These are phyloP conservation scores for Harpagifer antarcticus DNA, from an alignment of 2,797 vertebrate genomes.

Conservation along the genomic window DNA sequence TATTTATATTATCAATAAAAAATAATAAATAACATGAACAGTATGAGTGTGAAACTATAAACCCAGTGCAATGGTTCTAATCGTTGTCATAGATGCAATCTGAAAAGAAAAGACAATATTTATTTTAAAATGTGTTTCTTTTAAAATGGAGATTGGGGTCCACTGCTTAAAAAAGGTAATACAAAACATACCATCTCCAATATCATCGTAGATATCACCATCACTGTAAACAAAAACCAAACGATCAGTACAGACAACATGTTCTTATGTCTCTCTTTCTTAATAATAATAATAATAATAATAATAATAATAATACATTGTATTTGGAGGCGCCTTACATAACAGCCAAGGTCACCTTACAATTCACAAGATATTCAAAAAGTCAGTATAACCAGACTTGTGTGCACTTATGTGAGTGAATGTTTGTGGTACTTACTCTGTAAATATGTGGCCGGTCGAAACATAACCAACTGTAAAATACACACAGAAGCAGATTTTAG, in stretches of 20 bases:
- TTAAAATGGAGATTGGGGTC: background rate
- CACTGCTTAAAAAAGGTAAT: background rate
- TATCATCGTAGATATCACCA: constrained; percentile 94
- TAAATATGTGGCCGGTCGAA: constrained; percentile 80
- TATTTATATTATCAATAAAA: constrained; percentile 21
- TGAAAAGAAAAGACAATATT: constrained; percentile 72
- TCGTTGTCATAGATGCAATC: constrained; percentile 94
- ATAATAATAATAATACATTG: too few species aligned
- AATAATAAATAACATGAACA: constrained; percentile 71
- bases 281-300: too few species aligned
- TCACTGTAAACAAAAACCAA: constrained; percentile 81
- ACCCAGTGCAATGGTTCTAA: constrained; percentile 54
- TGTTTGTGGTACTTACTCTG: constrained; percentile 87
- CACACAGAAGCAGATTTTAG: constrained; percentile 21
- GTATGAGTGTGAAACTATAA: constrained; percentile 28
- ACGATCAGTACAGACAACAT: background rate
- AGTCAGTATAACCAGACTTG: background rate
- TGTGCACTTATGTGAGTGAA: background rate
- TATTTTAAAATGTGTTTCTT: background rate
- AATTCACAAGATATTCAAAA: too few species aligned
- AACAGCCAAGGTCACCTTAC: too few species aligned
- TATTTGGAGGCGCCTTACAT: too few species aligned
- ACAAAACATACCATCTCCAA: constrained; percentile 90
- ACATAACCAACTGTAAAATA: constrained; percentile 92
- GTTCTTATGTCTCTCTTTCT: background rate